Percentiles rank a stretch among this genome's conserved stretches.
These are phyloP conservation scores for Brachionus koreanus DNA, from an alignment of 1,140 invertebrate species.

Conservation along the genomic window DNA sequence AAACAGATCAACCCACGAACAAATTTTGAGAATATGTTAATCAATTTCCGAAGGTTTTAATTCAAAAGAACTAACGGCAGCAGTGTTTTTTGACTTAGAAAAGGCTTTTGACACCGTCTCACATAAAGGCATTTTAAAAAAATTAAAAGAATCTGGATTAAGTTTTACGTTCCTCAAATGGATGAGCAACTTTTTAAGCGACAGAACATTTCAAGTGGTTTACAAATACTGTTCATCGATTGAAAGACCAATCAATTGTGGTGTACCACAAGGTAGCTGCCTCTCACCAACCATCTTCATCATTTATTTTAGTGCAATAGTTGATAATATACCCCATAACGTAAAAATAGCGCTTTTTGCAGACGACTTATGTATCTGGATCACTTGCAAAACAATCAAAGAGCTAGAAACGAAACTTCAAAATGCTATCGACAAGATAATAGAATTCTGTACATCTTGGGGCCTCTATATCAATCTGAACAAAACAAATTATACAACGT, in stretches of 20 bases:
- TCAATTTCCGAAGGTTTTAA: constrained; percentile 51
- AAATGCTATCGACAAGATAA: too few relatives aligned
- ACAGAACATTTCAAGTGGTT: background rate
- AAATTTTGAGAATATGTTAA: constrained; percentile 52
- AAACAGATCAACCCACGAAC: constrained; percentile 51
- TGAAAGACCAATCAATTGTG: background rate
- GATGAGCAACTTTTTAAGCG: background rate
- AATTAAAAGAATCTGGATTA: constrained; percentile 46
- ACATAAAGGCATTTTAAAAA: constrained; percentile 52
- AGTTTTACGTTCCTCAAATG: background rate
- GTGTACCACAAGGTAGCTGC: constrained; percentile 15
- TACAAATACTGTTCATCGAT: background rate
- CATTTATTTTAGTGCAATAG: background rate
- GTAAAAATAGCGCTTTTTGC: background rate
- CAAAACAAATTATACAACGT: too few relatives aligned
- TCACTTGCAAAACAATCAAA: too few relatives aligned
- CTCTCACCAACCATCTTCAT: background rate
- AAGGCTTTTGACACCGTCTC: constrained; percentile 58
- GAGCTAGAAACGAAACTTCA: too few relatives aligned
- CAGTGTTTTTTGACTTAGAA: constrained; percentile 54
- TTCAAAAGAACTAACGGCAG: constrained; percentile 48
- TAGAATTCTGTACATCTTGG: too few relatives aligned
- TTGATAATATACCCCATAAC: background rate
- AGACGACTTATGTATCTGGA: too few relatives aligned
- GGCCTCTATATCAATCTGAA: too few relatives aligned